Evolutionary conservation across 2,888 invertebrate species (phyloP), one percentile per base, ranked within the genome.

Genomic region (Athetis lepigone): DNA sequence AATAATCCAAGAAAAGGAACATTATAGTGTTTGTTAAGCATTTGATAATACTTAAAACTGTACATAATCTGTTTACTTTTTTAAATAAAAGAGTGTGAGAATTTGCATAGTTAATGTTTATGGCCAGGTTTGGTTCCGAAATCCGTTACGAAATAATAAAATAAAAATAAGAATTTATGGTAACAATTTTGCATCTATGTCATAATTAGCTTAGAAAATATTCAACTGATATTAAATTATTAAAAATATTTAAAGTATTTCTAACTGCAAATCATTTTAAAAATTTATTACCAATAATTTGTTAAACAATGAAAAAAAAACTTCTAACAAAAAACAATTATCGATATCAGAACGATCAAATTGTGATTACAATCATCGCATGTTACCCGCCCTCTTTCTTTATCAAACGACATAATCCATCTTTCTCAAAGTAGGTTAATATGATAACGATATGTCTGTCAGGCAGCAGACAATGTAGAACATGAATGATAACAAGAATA

Each of bases 391-490:
- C 40, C 70, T 13, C 33, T 23, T 72, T 52, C 25, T 49, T 60
- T 63, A 70, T 55, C 52, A 61, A 51, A 52, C 25, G n/a, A 76
- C 42, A 54, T 66, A 75, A 71, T 71, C 72, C 49, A 16, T 63
- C 58, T 59, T 45, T 18, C 18, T 33, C 3, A 40, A 78, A 68
- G 42, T 79, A 59, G 80, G 78, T 74, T 77, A 78, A 54, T 51
- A 79, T 43, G 71, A 79, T 77, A 74, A 54, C 39, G 36, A 16
- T 2, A 29, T 39, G 50, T 72, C 67, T 47, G 33, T 33, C 37
- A 52, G 52, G 1, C 6, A 36, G 23, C 25, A 58, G 62, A 47
- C 56, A 65, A 77, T 66, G 47, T 77, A 54, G 68, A 36, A 54
- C 61, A 40, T 46, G 21, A 5, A 47, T 18, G 79, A 77, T 79